Evolutionary conservation across 64 coral and sea anemone genomes (phyloP), one percentile per base, ranked within the genome.

Genomic region (Orbicella faveolata): DNA sequence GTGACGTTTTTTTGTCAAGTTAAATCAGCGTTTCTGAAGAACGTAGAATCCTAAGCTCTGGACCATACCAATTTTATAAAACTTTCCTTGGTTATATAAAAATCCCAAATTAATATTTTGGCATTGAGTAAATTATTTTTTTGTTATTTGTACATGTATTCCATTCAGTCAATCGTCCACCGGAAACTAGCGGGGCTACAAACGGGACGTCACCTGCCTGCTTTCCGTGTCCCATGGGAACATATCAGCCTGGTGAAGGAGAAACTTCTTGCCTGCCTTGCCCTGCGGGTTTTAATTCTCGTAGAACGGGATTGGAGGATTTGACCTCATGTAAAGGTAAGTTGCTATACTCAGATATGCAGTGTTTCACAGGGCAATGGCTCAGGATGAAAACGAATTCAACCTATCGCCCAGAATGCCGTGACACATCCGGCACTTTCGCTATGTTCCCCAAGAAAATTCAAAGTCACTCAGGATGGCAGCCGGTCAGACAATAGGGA

Each of bases 191-290:
- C 63, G 65, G 89, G 17, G 70, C 26, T 13, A 20, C 33, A 17
- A 73, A 75, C 48, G 79, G 89, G 21, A 90, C 64, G 1, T 63
- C 57, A 10, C 54, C 55, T 8, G 54, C 53, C 9, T 90, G 89
- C 68, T 75, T 70, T 7, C 89, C 89, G 17, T 90, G 89, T 75
- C 79, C 78, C 18, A 25, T 75, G 7, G 67, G 78, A 26, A 62
- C 89, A 23, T 90, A 74, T 65, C 89, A 90, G 54, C 89, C 89
- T 18, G 34, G 34, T 23, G 36, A 90, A 36, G 79, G 89, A 35
- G 25, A 83, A 30, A 57, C 18, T 13, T 54, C 89, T 2, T 90
- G 89, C 68, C 13, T 83, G 6, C 79, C 66, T 10, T 90, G 89
- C 59, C 89, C 89, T 21, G 0, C 51, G 15, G 89, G 89, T 73